Evolutionary conservation across 2,888 invertebrate genomes (phyloP), one percentile per base, ranked within the genome.

Genomic region (Pherbina coryleti): DNA sequence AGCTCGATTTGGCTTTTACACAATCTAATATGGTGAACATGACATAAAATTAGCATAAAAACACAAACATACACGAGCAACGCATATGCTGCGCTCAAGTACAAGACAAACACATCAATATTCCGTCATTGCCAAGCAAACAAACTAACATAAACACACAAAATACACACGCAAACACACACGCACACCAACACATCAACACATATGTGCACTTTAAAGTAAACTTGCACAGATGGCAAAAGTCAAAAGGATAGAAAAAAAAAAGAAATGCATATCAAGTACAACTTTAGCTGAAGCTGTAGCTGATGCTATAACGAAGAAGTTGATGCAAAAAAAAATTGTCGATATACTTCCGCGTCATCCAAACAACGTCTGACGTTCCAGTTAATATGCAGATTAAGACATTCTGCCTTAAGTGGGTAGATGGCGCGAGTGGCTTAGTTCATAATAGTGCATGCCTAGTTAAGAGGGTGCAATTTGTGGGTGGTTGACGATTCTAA

Each of bases 31-130:
- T 44, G 11, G 44, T 44, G 14, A 44, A 44, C 44, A 44, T 44
- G 44, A 44, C 44, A 44, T 44, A 14, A 44, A 44, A 44, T 44
- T 44, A 44, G 44, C 44, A 44, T 44, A 44, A 44, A 44, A 44
- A 44, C 44, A 14, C 44, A 44, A 44, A 44, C 44, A 44, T 11
- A 44, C 44, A 44, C 44, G 14, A 44, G 44, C 14, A 44, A 44
- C 44, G 44, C 44, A 44, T 44, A 44, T 44, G 44, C 44, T 44
- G 14, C 44, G 55, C 62, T 73, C 25, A 44, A 73, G 73, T 34
- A 44, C 44, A 60, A 62, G 62, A 62, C 73, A 73, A 73, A 73
- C 73, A 73, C 73, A 73, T 73, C 62, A 73, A 73, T 62, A 73
- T 73, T 62, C 73, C 22, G 73, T 49, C 31, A 57, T 37, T 73